Conservation (phyloP, 2,113 vertebrate species). For the Pelusios castaneus region DNA sequence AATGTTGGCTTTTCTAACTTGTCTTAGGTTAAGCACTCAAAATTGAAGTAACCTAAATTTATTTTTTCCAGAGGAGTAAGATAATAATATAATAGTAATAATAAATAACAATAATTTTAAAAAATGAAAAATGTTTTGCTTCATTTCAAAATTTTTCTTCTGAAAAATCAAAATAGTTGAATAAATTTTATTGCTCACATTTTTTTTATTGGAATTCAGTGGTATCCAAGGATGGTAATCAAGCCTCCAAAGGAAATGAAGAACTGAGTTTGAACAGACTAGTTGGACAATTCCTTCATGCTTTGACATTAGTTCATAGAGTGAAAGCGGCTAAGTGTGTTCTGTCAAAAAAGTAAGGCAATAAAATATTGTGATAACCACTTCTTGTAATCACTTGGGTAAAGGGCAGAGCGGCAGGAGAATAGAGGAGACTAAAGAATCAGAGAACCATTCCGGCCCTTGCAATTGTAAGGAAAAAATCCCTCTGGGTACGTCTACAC, state of each 20-base stretch:
- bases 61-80: not conserved
- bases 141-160: not conserved
- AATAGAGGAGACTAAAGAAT: not conserved
- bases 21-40: not conserved
- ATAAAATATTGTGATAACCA: not conserved
- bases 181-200: no score
- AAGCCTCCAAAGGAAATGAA: not conserved
- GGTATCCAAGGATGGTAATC: not conserved
- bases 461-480: constrained; percentile 3
- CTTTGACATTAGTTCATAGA: not conserved
- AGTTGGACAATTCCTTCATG: not conserved
- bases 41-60: not conserved
- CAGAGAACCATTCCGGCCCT: not conserved
- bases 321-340: not conserved
- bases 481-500: no score
- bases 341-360: not conserved
- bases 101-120: no score
- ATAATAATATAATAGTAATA: not conserved
- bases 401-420: not conserved
- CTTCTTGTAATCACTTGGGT: not conserved
- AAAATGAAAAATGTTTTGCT: not conserved
- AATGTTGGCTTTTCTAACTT: not conserved
- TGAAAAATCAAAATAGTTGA: not conserved
- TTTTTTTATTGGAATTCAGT: no score
- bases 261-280: not conserved